phyloP scores from a whole-genome alignment of 2,888 invertebrate genomes.

The Scaptomyza polygonia region DNA sequence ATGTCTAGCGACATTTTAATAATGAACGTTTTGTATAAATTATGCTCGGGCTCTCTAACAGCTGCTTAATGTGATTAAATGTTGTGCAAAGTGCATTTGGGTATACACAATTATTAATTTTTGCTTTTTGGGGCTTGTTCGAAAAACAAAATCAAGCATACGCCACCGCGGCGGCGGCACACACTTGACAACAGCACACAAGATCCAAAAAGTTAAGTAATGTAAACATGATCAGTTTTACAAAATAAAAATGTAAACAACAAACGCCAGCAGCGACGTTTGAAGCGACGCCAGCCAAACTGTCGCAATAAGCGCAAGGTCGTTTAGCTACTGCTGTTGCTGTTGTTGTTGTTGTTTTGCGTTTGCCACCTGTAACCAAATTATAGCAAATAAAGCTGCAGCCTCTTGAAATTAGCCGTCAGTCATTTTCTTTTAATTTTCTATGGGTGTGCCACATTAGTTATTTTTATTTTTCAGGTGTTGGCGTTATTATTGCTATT shows the following conservation, averaged over 20 bases:
- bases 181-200: slow-evolving; percentile 32
- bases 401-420: slow-evolving; percentile 57
- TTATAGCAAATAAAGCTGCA: slow-evolving; percentile 66
- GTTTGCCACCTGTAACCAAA: slow-evolving; percentile 68
- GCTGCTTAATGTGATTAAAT: slow-evolving; percentile 76
- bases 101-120: slow-evolving; percentile 18
- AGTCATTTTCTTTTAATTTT: slow-evolving; percentile 52
- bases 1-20: slow-evolving; percentile 78
- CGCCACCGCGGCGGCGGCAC: slow-evolving; percentile 42
- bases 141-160: slow-evolving; percentile 51
- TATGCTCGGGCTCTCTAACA: slow-evolving; percentile 59
- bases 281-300: slow-evolving; percentile 26
- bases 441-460: slow-evolving; percentile 62
- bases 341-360: slow-evolving; percentile 17
- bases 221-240: slow-evolving; percentile 36
- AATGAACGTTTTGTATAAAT: slow-evolving; percentile 72
- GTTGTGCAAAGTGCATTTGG: slow-evolving; percentile 71
- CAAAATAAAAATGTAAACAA: slow-evolving; percentile 33
- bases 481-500: slow-evolving; percentile 34
- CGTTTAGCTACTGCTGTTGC: slow-evolving; percentile 48
- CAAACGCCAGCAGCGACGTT: slow-evolving; percentile 44
- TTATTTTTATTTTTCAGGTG: slow-evolving; percentile 35
- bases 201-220: slow-evolving; percentile 21
- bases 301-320: slow-evolving; percentile 79
- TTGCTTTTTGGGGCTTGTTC: slow-evolving; percentile 32